Base-by-base conservation (phyloP, 2,888 invertebrate species). In the Agrotis segetum region DNA sequence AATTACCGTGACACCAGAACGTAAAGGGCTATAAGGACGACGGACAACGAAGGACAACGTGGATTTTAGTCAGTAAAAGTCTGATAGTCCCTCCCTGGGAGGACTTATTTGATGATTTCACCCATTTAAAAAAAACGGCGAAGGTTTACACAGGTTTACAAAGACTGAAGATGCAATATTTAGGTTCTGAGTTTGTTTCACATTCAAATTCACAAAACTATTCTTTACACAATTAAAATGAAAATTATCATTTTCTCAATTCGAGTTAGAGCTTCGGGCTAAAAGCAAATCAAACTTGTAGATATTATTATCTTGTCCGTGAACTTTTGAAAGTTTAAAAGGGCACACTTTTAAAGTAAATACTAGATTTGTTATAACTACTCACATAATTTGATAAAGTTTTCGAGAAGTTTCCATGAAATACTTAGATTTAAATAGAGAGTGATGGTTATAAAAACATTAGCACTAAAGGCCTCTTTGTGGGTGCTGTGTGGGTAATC, bases 401-500 rank as follows among this genome's bases (percentile, higher is more conserved):
- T 7, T 13, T 53, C 24, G 14, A 55, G 14, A 53, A 67, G 6
- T 67, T 67, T 55, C 14, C 14, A 47, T 29, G 52, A 56, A 68
- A 53, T 56, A 49, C 29, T 58, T 29, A 59, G 19, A 7, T n/a
- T 65, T 61, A 65, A 53, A 71, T 58, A 71, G 29, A 58, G 17
- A 40, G 24, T 13, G 14, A 29, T 49, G 52, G 34, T 47, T 40
- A 44, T 69, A 67, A 78, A 70, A 67, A 68, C 46, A 68, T 60
- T 78, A 63, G 67, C 19, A 56, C 55, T 44, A 71, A 74, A 67
- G 44, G 40, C 11, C 16, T 34, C 21, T 14, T 21, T 16, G 66
- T 68, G 72, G 66, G 76, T 50, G 70, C 56, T 47, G 49, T 46
- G 80, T 68, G 66, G 71, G 74, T 53, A 64, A 63, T 29, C 29